These are phyloP conservation scores for Anoplopoma fimbria DNA, from an alignment of 2,113 vertebrate genomes.

Conservation along the genomic window DNA sequence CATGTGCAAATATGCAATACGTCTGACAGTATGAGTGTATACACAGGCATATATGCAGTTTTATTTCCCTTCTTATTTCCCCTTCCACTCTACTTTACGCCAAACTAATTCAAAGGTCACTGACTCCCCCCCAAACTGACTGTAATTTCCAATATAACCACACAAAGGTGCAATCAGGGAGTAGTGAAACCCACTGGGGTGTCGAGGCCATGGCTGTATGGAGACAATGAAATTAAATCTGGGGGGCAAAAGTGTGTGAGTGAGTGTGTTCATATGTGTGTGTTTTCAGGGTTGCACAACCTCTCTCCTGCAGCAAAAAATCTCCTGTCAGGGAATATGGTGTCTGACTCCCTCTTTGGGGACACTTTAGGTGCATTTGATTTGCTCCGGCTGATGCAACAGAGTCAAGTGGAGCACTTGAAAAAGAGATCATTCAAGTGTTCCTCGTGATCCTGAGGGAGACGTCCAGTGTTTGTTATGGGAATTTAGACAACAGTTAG, in stretches of 20 bases:
- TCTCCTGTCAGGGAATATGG: slow-evolving; percentile 29
- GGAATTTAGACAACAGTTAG: neutral
- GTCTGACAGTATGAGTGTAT: neutral
- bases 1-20: neutral
- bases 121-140: slow-evolving; percentile 42
- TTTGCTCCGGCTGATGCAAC: slow-evolving; percentile 46
- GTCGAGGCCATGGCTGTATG: slow-evolving; percentile 29
- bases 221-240: slow-evolving; percentile 26
- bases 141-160: slow-evolving; percentile 44
- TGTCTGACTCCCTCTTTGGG: slow-evolving; percentile 33
- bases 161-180: slow-evolving; percentile 48
- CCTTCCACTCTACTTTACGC: slow-evolving; percentile 14
- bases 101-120: slow-evolving; percentile 64
- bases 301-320: slow-evolving; percentile 26
- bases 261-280: neutral
- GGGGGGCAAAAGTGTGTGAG: slow-evolving; percentile 14
- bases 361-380: slow-evolving; percentile 41
- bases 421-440: slow-evolving; percentile 14
- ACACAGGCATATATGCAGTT: neutral
- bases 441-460: slow-evolving; percentile 16
- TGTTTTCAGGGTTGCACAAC: slow-evolving; percentile 13
- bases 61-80: neutral
- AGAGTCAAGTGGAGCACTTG: slow-evolving; percentile 19
- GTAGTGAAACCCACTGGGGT: slow-evolving; percentile 32
- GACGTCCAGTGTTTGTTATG: neutral